A percentile compares a stretch with the other conserved stretches of the same genome.
These are phyloP conservation scores for Acleris holmiana DNA, from an alignment of 2,888 invertebrate genomes.

Conservation along the genomic window DNA sequence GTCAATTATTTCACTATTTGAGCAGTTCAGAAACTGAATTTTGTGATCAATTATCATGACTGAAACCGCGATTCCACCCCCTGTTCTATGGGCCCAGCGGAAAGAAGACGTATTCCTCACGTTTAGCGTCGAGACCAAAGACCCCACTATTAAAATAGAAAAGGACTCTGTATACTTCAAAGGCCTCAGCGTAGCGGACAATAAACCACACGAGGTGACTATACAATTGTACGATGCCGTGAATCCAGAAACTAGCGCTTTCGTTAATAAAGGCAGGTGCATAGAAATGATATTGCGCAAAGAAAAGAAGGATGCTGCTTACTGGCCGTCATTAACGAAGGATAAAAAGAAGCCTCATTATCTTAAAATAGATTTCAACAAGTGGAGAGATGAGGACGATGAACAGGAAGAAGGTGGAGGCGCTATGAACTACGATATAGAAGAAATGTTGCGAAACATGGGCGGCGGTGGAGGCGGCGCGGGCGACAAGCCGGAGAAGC, in stretches of 20 bases:
- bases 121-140: constrained; percentile 95
- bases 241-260: constrained; percentile 90
- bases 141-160: constrained; percentile 91
- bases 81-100: constrained; percentile 97
- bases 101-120: constrained; percentile 93
- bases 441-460: constrained; percentile 91
- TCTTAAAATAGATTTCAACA: constrained; percentile 98
- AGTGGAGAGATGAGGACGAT: constrained; percentile 99
- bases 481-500: constrained; percentile 84
- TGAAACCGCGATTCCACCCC: constrained; percentile 87
- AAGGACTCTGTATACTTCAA: constrained; percentile 91
- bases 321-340: constrained; percentile 95
- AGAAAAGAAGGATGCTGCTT: constrained; percentile 89
- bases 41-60: constrained; percentile 53
- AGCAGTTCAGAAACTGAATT: constrained; percentile 12
- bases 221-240: constrained; percentile 93
- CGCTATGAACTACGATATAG: constrained; percentile 80
- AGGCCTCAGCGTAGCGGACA: constrained; percentile 93
- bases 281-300: constrained; percentile 90
- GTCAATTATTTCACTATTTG: constrained; percentile 40
- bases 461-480: constrained; percentile 75
- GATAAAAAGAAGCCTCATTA: constrained; percentile 96
- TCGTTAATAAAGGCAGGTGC: constrained; percentile 89
- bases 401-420: constrained; percentile 90
- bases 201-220: constrained; percentile 94